Base-by-base conservation (phyloP, 2,797 vertebrate genomes). In the Acrossocheilus fasciatus region DNA sequence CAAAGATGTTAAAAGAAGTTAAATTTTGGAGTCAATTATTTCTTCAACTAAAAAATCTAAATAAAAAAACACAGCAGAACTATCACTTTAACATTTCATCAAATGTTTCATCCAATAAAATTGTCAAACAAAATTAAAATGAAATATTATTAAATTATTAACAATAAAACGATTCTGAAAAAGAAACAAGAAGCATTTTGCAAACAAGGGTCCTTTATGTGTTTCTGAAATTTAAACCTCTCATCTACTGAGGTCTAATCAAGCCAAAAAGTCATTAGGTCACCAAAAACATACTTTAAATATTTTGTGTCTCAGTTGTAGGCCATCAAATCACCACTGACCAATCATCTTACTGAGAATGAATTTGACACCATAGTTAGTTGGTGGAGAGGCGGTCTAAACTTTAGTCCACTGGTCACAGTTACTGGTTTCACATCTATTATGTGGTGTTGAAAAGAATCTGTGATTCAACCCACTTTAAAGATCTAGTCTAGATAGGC, bases 391-490 rank as follows among this genome's bases (percentile, higher is more conserved):
- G 17, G 47, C 30, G 26, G 36, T 54, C 14, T 70, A 57, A 72
- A 82, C 7, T 50, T 10, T 23, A 12, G 15, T 73, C 12, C 7
- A 59, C 6, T 39, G 34, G 50, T 18, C 52, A 57, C 7, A 30
- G 68, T 77, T 5, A 52, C 20, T 52, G 52, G n/a, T 54, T 54
- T 70, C n/a, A 70, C 14, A 4, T 41, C 23, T 72, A 6, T 62
- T 47, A 11, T 47, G n/a, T 62, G 26, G 41, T 30, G 36, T 62
- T 79, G 54, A 79, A 59, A 43, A 79, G 4, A 79, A 72, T 70
- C 2, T 57, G 34, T 20, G 45, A 26, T 57, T 82, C 9, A 26
- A 39, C 45, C 45, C 20, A 6, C 17, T 80, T 34, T 68, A 47
- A 50, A 81, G 8, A 81, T 52, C 14, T 36, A 6, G 10, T 59